Percentiles rank a stretch among this genome's conserved stretches.
These are phyloP conservation scores for Alouatta palliata DNA, from an alignment of 2,113 vertebrate species.

Conservation along the genomic window DNA sequence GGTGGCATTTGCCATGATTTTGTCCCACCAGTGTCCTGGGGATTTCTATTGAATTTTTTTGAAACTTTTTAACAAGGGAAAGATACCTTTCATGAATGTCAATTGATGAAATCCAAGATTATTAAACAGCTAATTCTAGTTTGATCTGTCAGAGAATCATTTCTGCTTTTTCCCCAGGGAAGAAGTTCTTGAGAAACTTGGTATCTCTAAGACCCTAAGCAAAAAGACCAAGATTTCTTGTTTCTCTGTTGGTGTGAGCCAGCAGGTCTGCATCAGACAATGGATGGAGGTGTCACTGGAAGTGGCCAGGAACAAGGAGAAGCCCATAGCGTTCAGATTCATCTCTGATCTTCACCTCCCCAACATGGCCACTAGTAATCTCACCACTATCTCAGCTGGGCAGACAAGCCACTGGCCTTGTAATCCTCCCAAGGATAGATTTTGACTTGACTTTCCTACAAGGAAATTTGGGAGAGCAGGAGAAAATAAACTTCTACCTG, in stretches of 20 bases:
- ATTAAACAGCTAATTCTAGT: not conserved
- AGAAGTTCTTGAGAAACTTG: constrained; percentile 34
- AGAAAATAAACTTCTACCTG: not conserved
- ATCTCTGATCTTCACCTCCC: not conserved
- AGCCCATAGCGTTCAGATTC: not conserved
- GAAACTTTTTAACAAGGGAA: not conserved
- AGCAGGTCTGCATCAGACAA: not conserved
- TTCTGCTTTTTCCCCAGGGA: not conserved
- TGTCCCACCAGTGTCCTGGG: not conserved
- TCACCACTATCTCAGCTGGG: too few relatives aligned
- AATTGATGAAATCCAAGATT: not conserved
- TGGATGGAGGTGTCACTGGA: not conserved
- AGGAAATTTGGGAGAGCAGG: not conserved
- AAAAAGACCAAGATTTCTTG: not conserved
- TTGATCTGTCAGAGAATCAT: not conserved
- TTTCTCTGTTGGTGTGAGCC: not conserved
- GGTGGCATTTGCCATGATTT: not conserved
- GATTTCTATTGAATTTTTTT: not conserved
- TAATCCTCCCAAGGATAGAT: too few relatives aligned
- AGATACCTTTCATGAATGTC: not conserved
- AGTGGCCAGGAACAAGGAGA: not conserved
- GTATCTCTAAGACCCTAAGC: not conserved
- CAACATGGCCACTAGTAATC: fast-evolving
- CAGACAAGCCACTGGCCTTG: not conserved
- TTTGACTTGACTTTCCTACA: too few relatives aligned